phyloP scores from a whole-genome alignment of 2,113 vertebrate species.

The Passer domesticus region DNA sequence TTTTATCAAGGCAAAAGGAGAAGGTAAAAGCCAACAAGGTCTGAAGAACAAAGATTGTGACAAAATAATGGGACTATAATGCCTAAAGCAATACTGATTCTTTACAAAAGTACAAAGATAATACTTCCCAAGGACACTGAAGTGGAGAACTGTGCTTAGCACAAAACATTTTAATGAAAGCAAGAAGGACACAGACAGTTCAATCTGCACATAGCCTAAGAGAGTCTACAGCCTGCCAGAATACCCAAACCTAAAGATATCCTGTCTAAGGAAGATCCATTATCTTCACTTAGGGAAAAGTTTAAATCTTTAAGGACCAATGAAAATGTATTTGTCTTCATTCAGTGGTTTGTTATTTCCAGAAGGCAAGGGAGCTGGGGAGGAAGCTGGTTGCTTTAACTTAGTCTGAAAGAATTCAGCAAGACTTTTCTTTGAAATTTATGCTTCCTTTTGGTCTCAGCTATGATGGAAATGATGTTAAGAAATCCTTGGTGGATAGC shows the following conservation, averaged over 20 bases:
- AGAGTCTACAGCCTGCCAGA: neutral
- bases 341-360: constrained; percentile 23
- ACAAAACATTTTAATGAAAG: neutral
- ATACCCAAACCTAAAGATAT: neutral
- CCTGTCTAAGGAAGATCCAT: neutral
- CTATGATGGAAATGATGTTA: constrained; percentile 34
- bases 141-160: neutral
- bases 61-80: neutral
- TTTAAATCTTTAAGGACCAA: neutral
- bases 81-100: neutral
- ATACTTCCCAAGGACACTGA: neutral
- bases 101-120: neutral
- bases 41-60: neutral
- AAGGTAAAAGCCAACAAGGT: neutral
- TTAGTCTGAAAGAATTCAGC: constrained; percentile 30
- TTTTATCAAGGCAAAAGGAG: neutral
- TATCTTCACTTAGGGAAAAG: constrained; percentile 12
- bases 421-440: neutral
- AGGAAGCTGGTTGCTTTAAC: constrained; percentile 42
- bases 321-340: neutral
- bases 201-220: neutral
- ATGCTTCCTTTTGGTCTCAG: constrained; percentile 11
- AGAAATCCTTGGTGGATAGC: constrained; percentile 43
- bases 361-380: constrained; percentile 21
- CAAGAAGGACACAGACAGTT: neutral